Evolutionary conservation across 2,113 vertebrate species (phyloP).

Genomic region (Hippocampus zosterae): DNA sequence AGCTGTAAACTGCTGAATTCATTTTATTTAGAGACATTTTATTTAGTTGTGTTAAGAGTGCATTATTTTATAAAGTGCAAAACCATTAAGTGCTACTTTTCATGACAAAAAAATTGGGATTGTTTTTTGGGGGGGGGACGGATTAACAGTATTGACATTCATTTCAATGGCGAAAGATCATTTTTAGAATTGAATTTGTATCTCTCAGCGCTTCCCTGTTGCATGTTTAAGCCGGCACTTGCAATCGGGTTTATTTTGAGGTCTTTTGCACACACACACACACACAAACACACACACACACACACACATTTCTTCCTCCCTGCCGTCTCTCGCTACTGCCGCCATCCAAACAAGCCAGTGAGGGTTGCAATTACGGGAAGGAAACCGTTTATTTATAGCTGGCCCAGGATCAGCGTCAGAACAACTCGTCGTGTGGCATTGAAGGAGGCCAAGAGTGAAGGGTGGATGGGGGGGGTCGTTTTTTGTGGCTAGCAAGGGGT

Average conservation of each 20-base stretch:
- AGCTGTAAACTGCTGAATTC: background rate
- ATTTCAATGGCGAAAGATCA: background rate
- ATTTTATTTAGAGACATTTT: background rate
- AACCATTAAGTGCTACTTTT: background rate
- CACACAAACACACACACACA: conserved; percentile 8
- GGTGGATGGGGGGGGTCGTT: background rate
- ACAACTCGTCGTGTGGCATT: conserved; percentile 66
- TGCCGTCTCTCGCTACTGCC: conserved; percentile 56
- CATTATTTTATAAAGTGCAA: background rate
- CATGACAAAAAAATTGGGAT: background rate
- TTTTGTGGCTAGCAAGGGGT: background rate
- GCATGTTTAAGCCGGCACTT: background rate
- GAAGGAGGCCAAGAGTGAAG: conserved; percentile 23
- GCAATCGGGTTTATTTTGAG: background rate
- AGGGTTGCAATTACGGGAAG: conserved; percentile 69
- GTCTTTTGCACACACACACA: conserved; percentile 6
- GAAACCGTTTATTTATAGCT: conserved; percentile 75
- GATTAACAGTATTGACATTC: background rate
- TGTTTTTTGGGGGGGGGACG: background rate
- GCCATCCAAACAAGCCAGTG: conserved; percentile 63
- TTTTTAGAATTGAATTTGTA: background rate
- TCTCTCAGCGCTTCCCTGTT: background rate
- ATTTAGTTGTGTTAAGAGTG: background rate
- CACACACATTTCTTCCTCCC: conserved; percentile 27
- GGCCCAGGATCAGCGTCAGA: conserved; percentile 62